phyloP scores from a whole-genome alignment of 2,797 vertebrate species.

The Ispidina lecontei region DNA sequence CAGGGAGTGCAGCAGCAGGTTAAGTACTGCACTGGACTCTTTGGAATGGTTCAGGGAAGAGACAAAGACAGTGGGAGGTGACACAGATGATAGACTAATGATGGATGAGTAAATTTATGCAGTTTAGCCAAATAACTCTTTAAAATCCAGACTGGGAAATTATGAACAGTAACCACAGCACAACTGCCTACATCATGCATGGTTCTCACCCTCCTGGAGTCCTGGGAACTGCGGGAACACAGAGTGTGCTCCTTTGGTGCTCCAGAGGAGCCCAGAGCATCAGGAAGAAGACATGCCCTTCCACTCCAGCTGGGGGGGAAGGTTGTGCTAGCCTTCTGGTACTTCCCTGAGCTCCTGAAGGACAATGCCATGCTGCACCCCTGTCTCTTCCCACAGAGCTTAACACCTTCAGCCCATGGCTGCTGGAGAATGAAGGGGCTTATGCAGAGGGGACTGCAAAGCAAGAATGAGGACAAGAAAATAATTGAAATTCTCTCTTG shows the following conservation, averaged over 20 bases:
- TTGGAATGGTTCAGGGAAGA: neutral
- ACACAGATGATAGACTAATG: neutral
- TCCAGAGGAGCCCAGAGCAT: neutral
- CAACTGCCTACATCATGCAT: neutral
- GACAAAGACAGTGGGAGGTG: neutral
- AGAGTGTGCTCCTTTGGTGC: neutral
- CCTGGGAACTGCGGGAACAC: neutral
- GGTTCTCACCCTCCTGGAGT: neutral
- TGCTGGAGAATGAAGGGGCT: neutral
- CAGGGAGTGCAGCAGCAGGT: neutral
- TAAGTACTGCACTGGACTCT: neutral
- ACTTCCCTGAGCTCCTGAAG: neutral
- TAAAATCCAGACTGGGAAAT: neutral
- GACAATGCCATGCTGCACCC: too few relatives aligned
- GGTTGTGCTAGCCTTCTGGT: too few relatives aligned
- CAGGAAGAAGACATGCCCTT: neutral
- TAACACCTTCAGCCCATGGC: fast-evolving
- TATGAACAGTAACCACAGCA: neutral
- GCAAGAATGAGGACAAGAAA: neutral
- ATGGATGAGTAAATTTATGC: neutral
- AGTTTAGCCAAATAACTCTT: neutral
- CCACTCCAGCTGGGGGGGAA: neutral
- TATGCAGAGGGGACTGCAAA: neutral
- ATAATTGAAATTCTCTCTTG: neutral
- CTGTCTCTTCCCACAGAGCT: neutral